Percentiles rank a stretch among this genome's conserved stretches.
These are phyloP conservation scores for Luehdorfia chinensis DNA, from an alignment of 1,140 invertebrate genomes.

Conservation along the genomic window DNA sequence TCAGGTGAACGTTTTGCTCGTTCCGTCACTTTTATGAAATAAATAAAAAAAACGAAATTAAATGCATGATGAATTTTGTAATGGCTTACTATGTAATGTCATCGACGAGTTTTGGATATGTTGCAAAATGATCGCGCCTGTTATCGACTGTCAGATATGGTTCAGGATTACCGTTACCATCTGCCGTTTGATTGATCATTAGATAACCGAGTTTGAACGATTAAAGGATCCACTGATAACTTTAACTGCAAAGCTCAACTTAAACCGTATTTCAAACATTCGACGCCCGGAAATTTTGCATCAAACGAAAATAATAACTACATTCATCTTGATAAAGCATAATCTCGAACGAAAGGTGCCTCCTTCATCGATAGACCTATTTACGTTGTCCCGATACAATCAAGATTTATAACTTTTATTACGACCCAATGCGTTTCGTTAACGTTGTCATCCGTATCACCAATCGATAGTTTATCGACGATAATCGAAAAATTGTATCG, in stretches of 20 bases:
- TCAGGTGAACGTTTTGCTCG: too few relatives aligned
- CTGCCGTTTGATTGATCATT: constrained; percentile 35
- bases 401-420: constrained; percentile 35
- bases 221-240: constrained; percentile 27
- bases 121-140: constrained; percentile 15
- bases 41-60: too few relatives aligned
- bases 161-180: constrained; percentile 28
- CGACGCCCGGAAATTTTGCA: constrained; percentile 7
- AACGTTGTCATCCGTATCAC: constrained; percentile 36
- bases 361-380: constrained; percentile 27
- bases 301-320: constrained; percentile 10
- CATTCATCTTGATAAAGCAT: constrained; percentile 19
- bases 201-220: constrained; percentile 31
- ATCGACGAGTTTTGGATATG: constrained; percentile 1
- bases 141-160: constrained; percentile 22
- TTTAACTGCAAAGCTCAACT: constrained; percentile 19
- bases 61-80: too few relatives aligned
- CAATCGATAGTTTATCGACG: constrained; percentile 35
- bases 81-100: too few relatives aligned
- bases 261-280: constrained; percentile 26
- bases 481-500: constrained; percentile 43
- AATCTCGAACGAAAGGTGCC: constrained; percentile 18
- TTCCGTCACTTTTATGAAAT: too few relatives aligned
- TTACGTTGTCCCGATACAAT: constrained; percentile 33
- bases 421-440: constrained; percentile 32